Evolutionary conservation across 2,888 invertebrate genomes (phyloP), one percentile per base, ranked within the genome.

Genomic region (Eupithecia abbreviata): DNA sequence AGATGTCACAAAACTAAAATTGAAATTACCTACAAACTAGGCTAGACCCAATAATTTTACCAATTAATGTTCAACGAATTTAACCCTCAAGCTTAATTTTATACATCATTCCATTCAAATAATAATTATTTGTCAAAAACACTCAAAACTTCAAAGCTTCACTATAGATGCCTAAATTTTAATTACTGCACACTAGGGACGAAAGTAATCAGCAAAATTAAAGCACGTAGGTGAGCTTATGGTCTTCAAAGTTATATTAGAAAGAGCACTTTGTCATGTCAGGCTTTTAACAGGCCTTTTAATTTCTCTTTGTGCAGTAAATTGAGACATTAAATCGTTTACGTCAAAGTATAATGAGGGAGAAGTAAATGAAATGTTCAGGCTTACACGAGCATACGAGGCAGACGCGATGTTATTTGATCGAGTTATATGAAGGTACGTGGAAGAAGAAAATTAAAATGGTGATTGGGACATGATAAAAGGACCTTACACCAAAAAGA

Each of bases 291-390:
- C 92, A 91, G 90, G 88, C 91, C 91, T 90, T 92, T 93, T 92
- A 93, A 93, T 93, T 91, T 92, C 92, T 91, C 93, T 93, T 93
- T 93, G 93, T 91, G 89, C 91, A 90, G 91, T 90, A 93, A 93
- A 94, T 93, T 93, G 92, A 93, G 90, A 92, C 91, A 91, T 92
- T 92, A 93, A 93, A 93, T 92, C 92, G 93, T 92, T 93, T 92
- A 91, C 89, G 90, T 89, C 90, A 88, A 86, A 87, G 87, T 87
- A 86, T 90, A 91, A 91, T 90, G 88, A 88, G 88, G 84, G 84
- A 83, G 84, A 85, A 85, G 88, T 88, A 89, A 89, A 90, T 89
- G 88, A 90, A 69, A 69, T 30, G 18, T 69, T 47, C 47, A 49
- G 47, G 69, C 69, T 13, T 30, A 55, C 12, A 12, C 15, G 43